Conservation (phyloP, 2,797 vertebrate genomes). For the Rhinichthys osculus region DNA sequence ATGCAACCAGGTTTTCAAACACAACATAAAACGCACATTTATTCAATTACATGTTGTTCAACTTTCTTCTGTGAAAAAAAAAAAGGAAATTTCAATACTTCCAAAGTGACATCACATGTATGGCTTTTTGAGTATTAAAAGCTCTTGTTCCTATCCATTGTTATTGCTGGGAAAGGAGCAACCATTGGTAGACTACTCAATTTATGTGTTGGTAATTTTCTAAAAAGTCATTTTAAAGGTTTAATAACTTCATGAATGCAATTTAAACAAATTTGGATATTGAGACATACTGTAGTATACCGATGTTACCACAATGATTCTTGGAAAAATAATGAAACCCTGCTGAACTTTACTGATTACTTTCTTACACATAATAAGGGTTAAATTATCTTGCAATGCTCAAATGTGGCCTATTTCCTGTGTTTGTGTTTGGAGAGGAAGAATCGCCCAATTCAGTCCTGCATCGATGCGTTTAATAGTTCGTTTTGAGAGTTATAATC, state of each 20-base stretch:
- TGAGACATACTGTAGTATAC: neutral
- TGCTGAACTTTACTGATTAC: neutral
- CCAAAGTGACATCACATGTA: neutral
- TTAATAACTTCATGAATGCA: neutral
- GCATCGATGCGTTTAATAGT: slow-evolving; percentile 46
- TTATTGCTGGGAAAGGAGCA: neutral
- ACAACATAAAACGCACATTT: neutral
- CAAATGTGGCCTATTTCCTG: slow-evolving; percentile 57
- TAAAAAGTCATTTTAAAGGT: neutral
- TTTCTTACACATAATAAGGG: neutral
- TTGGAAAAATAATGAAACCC: neutral
- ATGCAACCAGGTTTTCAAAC: neutral
- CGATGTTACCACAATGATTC: neutral
- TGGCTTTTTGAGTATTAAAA: neutral
- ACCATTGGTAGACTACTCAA: neutral
- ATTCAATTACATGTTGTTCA: neutral
- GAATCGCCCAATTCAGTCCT: slow-evolving; percentile 32
- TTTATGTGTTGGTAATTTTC: neutral
- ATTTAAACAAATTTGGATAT: neutral
- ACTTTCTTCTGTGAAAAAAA: neutral
- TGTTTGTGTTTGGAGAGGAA: slow-evolving; percentile 42
- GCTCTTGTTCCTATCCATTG: neutral
- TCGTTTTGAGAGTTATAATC: slow-evolving; percentile 23
- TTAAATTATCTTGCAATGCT: slow-evolving; percentile 34
- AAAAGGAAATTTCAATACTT: neutral